Base-by-base conservation (phyloP, 2,888 invertebrate genomes). In the Gymnoscelis rufifasciata region DNA sequence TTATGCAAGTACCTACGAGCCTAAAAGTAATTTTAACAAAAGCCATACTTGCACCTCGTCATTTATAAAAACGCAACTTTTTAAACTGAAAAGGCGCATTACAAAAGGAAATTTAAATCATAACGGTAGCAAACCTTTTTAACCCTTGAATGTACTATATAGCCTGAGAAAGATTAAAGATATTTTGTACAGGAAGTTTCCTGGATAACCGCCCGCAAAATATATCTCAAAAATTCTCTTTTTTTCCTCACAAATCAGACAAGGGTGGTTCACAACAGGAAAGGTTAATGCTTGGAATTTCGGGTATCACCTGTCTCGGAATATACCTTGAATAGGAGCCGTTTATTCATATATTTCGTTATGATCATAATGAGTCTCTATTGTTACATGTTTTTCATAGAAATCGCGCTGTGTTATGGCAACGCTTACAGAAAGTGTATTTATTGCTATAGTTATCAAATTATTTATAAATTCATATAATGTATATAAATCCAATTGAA, bases 271-370 rank as follows among this genome's bases (percentile, higher is more conserved):
- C 7, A 58, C 48, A 50, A 50, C 53, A 62, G 66, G 67, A 64
- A 66, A 58, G 65, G 69, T 68, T 60, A 60, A 66, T 55, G 62
- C 56, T 31, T 54, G 52, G 50, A 40, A 47, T 38, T 47, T 33
- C 7, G 41, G 39, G 31, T 10, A 47, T 56, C 56, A 64, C 62
- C 60, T 60, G 57, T 41, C 52, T 53, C 52, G 56, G 55, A 61
- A 51, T 57, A 62, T 65, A 61, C n/a, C n/a, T n/a, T 60, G 56
- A 65, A 68, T 60, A 63, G 11, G 36, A 5, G 8, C 7, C 31
- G 27, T 43, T 29, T 43, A 39, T 47, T 47, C 42, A 42, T 39
- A 19, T 3, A 19, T 47, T 43, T 39, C 31, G 31, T 29, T 19
- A 26, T 24, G 40, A 31, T 41, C 26, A 12, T 15, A 27, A 42